Base-by-base conservation (phyloP, 2,888 invertebrate species). In the Sisyra terminalis region DNA sequence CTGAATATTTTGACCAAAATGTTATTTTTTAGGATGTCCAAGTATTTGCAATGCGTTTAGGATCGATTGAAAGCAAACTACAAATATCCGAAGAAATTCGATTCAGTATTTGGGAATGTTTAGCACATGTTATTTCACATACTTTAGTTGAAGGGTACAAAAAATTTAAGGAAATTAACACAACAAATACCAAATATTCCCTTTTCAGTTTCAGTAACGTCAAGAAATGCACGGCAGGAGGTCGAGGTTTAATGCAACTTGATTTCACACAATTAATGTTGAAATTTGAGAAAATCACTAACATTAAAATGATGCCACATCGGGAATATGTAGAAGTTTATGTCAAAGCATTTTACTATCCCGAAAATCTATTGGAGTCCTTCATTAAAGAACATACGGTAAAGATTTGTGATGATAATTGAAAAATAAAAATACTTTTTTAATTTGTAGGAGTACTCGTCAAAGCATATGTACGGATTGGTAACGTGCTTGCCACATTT, bases 221-320 rank as follows among this genome's bases (percentile, higher is more conserved):
- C 0, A 88, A 84, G 47, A 93, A 90, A 58, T 98, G 98, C 62
- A 85, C 92, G 0, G 90, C 92, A 51, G 96, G 92, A 16, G 98
- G 98, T 0, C 67, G 98, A 31, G 97, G 93, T 0, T 63, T 98
- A 8, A 98, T 98, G 97, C 96, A 96, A 57, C 66, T 98, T 15
- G 98, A 98, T 67, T 96, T 92, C 55, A 87, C 92, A 6, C 96
- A 97, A 58, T 78, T 96, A 47, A 74, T 92, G 50, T 78, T 87
- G 15, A 92, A 94, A 57, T 68, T 90, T 41, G 93, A 96, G 60
- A 78, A 83, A 54, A 76, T 94, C 43, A 83, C 90, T 0, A 75
- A 76, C 1, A 57, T 90, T 6, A 79, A 80, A 55, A 92, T 92
- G 2, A 69, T 90, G 11, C 90, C 94, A 1, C 84, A 86, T 54